phyloP scores from a whole-genome alignment of 1,140 invertebrate genomes.

The Brachionus calyciflorus region DNA sequence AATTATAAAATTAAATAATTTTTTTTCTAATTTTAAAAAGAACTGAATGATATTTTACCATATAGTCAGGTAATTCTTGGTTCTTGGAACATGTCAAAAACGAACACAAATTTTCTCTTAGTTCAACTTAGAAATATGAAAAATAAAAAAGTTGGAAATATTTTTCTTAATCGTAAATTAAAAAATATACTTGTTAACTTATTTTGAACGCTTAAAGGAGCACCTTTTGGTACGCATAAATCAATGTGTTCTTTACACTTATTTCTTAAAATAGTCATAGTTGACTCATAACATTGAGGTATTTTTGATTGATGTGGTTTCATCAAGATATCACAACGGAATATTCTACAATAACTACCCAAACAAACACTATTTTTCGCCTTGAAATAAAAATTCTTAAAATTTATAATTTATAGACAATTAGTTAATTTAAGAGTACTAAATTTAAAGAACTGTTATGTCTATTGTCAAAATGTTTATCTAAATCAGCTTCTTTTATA shows the following conservation, averaged over 20 bases:
- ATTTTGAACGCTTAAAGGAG: not conserved
- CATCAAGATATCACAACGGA: slow-evolving; percentile 25
- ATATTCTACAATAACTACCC: slow-evolving; percentile 37
- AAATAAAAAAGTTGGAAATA: not conserved
- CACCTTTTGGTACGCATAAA: slow-evolving; percentile 13
- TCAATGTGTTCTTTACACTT: not conserved
- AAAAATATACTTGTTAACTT: not conserved
- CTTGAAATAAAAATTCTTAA: not conserved
- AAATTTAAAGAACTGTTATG: not conserved
- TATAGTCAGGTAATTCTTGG: not conserved
- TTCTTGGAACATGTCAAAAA: slow-evolving; percentile 7
- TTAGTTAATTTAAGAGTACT: no score
- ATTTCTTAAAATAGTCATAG: slow-evolving; percentile 18
- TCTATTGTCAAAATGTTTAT: slow-evolving; percentile 33
- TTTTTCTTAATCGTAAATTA: no score
- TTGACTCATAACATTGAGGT: not conserved
- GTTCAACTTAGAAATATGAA: slow-evolving; percentile 27
- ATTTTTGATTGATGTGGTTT: not conserved
- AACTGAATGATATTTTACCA: not conserved
- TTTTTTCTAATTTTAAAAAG: not conserved
- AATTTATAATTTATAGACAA: not conserved
- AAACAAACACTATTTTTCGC: slow-evolving; percentile 19
- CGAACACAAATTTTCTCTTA: slow-evolving; percentile 19
- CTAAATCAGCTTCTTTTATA: slow-evolving; percentile 10
- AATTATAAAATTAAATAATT: not conserved